These are phyloP conservation scores for Seladonia tumulorum DNA, from an alignment of 2,888 invertebrate species.

Conservation along the genomic window DNA sequence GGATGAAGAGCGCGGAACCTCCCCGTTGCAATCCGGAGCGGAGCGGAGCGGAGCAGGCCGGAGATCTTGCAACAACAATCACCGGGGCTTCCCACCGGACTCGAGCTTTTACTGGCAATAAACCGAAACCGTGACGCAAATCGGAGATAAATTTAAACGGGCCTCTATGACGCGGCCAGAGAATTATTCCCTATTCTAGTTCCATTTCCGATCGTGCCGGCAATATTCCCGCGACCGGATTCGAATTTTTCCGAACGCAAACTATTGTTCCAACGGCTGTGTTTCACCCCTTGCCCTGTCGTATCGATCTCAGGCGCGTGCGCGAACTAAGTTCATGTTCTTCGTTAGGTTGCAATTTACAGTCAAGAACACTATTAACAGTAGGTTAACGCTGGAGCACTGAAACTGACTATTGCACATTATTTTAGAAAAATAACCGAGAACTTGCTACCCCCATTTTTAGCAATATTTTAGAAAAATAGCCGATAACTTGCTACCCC, in stretches of 20 bases:
- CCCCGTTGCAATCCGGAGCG: neutral
- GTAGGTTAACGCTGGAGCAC: too few species aligned
- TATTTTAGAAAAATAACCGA: too few species aligned
- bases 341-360: too few species aligned
- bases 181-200: slow-evolving; percentile 37
- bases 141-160: slow-evolving; percentile 57
- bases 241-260: neutral
- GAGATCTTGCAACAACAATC: slow-evolving; percentile 34
- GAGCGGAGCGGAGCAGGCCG: too few species aligned
- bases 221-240: slow-evolving; percentile 5
- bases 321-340: neutral
- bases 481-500: too few species aligned
- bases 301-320: neutral
- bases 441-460: too few species aligned
- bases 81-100: slow-evolving; percentile 16
- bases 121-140: slow-evolving; percentile 56
- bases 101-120: slow-evolving; percentile 58
- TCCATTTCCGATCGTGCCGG: slow-evolving; percentile 4
- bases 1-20: neutral
- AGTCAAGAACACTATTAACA: too few species aligned
- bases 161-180: slow-evolving; percentile 37
- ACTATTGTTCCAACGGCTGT: too few species aligned
- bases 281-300: neutral
- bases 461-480: too few species aligned
- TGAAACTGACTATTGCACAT: too few species aligned